Evolutionary conservation across 2,113 vertebrate species (phyloP), one percentile per base, ranked within the genome.

Genomic region (Cebidichthys violaceus): DNA sequence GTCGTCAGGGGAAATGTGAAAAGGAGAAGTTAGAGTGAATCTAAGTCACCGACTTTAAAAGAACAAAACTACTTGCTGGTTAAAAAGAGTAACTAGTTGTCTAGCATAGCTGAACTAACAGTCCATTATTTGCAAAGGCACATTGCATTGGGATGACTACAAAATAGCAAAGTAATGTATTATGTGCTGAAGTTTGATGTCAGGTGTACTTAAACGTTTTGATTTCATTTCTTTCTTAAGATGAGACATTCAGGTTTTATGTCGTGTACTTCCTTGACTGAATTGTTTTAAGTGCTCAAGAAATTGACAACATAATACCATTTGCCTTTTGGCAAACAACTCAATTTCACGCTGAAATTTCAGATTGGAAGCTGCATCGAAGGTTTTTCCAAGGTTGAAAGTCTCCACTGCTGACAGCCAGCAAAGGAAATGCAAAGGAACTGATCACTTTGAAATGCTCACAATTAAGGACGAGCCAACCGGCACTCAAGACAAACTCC

Each of bases 311-410:
- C 14, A 47, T 37, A 9, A 57, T 59, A 52, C 60, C 31, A 24
- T 14, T 69, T 69, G 20, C 31, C 33, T 60, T 39, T 50, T 33
- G 13, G 7, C 18, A 39, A 55, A 62, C 61, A 62, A 4, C 9
- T 69, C n/a, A 69, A 74, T 80, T 77, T 80, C 59, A 79, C 4
- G 1, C 47, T 83, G 22, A 78, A 68, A 86, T 73, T 74, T 79
- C 29, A 43, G 20, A 35, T 55, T 79, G 68, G 31, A 76, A 35
- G 52, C 20, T 68, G 0, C 55, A 74, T 82, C 35, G 76, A 1
- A 72, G 52, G 11, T 69, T 43, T 78, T 43, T 78, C 24, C 55
- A 35, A 45, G 29, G 29, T 52, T 29, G 14, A 39, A 64, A 61
- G 50, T 60, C 45, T 4, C 24, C 13, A 27, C 52, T 39, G 41